Base-by-base conservation (phyloP, 2,113 vertebrate genomes). In the Ibidorhyncha struthersii region DNA sequence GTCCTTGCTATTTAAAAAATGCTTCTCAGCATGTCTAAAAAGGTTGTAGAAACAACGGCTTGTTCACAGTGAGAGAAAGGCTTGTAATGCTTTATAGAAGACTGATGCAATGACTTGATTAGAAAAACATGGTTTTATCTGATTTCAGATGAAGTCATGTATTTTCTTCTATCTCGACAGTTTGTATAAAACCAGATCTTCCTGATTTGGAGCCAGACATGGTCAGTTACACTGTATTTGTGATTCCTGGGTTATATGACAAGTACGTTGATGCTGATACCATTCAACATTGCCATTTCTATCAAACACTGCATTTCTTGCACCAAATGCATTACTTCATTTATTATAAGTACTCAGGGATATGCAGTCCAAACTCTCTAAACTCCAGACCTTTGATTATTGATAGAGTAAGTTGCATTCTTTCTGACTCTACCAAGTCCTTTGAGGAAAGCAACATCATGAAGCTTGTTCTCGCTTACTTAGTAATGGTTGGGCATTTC, bases 1-100 rank as follows among this genome's bases (percentile, higher is more conserved):
- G 96, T 92, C 95, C 95, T 97, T 97, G 96, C 97, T 98, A 97
- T 98, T 97, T 95, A 82, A 97, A 63, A 97, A 97, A 92, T 95
- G 95, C 94, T 96, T 96, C 86, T 92, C 91, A 95, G 96, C 95
- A 86, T 94, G 91, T 88, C 94, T 96, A 96, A 91, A 97, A 97
- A 81, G 78, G 74, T 91, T 98, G 90, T 77, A 6, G 85, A 96
- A 97, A 98, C 96, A 97, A 83, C 82, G 72, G 62, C 92, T 91
- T 85, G 58, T 77, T 89, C 73, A 41, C 53, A 66, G 63, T 38
- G 63, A 63, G 38, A 63, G 38, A 93, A 97, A 93, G 71, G 38
- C 56, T 94, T 40, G 86, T 91, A 56, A 95, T 96, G 59, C 69
- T 86, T 79, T 82, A 79, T 40, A 79, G 82, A 96, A 96, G 71